These are phyloP conservation scores for Eilema caniola DNA, from an alignment of 2,888 invertebrate species.

Conservation along the genomic window DNA sequence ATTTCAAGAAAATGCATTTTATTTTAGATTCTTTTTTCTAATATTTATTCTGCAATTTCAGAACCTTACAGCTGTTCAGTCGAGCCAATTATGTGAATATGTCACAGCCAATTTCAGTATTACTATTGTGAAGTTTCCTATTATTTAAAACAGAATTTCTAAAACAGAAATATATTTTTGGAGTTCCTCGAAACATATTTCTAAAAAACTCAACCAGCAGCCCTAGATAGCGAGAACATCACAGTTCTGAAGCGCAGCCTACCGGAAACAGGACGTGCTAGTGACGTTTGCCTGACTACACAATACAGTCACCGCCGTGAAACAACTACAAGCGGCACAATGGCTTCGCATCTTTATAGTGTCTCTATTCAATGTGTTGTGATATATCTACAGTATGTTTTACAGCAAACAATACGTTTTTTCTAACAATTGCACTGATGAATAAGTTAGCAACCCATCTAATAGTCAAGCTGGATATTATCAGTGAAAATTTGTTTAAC, in stretches of 20 bases:
- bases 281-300: conserved; percentile 67
- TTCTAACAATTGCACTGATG: not conserved
- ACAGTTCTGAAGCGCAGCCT: conserved; percentile 61
- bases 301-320: conserved; percentile 55
- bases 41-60: no score
- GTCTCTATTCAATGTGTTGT: conserved; percentile 47
- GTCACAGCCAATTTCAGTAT: not conserved
- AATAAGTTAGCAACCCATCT: not conserved
- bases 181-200: not conserved
- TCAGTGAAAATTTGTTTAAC: not conserved
- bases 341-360: conserved; percentile 57
- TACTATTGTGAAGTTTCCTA: no score
- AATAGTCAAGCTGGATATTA: not conserved
- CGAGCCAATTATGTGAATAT: no score
- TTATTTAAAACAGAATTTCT: no score
- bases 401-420: not conserved
- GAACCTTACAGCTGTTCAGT: no score
- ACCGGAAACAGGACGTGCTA: conserved; percentile 70
- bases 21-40: no score
- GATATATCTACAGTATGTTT: conserved; percentile 5
- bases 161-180: not conserved
- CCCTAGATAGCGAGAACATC: conserved; percentile 47
- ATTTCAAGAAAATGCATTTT: no score
- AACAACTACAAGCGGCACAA: conserved; percentile 59
- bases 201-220: conserved; percentile 24